Evolutionary conservation across 2,888 invertebrate genomes (phyloP).

Genomic region (Heliconius hortense): DNA sequence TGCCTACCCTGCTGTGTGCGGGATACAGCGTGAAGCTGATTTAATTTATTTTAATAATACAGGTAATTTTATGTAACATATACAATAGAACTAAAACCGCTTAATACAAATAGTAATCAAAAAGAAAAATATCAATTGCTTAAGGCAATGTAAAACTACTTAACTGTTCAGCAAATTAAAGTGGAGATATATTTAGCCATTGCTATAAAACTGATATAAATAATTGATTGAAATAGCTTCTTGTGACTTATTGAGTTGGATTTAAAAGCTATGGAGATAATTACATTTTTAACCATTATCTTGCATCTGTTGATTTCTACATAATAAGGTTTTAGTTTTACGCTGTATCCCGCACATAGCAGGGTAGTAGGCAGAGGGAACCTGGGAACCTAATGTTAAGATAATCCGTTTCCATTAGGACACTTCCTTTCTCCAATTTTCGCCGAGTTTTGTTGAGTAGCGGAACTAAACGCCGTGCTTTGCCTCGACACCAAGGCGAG

Average conservation of each 20-base stretch:
- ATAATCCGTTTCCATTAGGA: no score
- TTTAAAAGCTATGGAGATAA: slow-evolving; percentile 63
- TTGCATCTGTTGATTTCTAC: slow-evolving; percentile 65
- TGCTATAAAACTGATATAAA: slow-evolving; percentile 32
- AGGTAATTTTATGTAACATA: no score
- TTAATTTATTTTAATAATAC: no score
- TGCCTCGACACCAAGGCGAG: no score
- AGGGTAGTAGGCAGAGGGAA: no score
- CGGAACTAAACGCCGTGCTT: no score
- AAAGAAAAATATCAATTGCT: not conserved
- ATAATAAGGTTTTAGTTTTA: slow-evolving; percentile 4
- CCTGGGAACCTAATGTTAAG: no score
- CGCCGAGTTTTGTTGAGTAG: no score
- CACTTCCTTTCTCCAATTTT: no score
- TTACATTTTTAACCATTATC: slow-evolving; percentile 66
- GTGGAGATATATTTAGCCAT: slow-evolving; percentile 9
- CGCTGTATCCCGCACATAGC: no score
- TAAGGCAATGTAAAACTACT: not conserved
- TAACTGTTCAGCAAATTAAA: slow-evolving; percentile 7
- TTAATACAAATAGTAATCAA: not conserved
- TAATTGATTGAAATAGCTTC: slow-evolving; percentile 48
- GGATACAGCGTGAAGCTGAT: no score
- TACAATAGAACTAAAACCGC: not conserved
- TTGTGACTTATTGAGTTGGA: slow-evolving; percentile 59
- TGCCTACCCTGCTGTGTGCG: no score